These are phyloP conservation scores for Rhineura floridana DNA, from an alignment of 2,113 vertebrate species.

Conservation along the genomic window DNA sequence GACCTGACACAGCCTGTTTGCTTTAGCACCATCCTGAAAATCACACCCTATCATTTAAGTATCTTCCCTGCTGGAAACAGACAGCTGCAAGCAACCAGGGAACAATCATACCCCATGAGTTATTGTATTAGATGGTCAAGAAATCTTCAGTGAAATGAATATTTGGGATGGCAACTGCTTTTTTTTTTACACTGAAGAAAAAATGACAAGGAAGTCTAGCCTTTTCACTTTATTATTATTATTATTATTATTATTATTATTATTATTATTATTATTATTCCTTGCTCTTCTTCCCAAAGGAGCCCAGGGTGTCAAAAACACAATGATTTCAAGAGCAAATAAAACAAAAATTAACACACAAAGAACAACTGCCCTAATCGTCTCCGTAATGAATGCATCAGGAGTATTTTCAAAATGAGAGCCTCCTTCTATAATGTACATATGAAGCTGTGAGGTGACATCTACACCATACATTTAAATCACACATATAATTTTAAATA, in stretches of 20 bases:
- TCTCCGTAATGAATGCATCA: background rate
- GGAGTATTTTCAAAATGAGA: background rate
- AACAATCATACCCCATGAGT: background rate
- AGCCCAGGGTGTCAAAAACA: too few relatives aligned
- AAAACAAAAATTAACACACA: background rate
- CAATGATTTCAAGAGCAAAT: background rate
- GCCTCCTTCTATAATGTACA: background rate
- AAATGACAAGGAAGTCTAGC: background rate
- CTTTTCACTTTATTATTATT: too few relatives aligned
- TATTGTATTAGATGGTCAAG: background rate
- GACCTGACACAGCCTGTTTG: background rate
- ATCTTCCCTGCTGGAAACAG: slow-evolving; percentile 7
- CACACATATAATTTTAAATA: too few relatives aligned
- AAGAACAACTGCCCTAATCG: background rate
- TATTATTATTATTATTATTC: too few relatives aligned
- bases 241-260: too few relatives aligned
- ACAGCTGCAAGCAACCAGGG: background rate
- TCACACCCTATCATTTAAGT: background rate
- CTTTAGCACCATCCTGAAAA: background rate
- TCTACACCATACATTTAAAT: too few relatives aligned
- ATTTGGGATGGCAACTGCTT: background rate
- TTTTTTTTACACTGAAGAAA: background rate
- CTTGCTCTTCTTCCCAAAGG: too few relatives aligned
- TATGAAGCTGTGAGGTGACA: too few relatives aligned
- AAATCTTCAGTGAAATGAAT: background rate